Percentiles rank a stretch among this genome's conserved stretches.
phyloP scores from a whole-genome alignment of 2,888 invertebrate species.

The Barypeithes pellucidus region DNA sequence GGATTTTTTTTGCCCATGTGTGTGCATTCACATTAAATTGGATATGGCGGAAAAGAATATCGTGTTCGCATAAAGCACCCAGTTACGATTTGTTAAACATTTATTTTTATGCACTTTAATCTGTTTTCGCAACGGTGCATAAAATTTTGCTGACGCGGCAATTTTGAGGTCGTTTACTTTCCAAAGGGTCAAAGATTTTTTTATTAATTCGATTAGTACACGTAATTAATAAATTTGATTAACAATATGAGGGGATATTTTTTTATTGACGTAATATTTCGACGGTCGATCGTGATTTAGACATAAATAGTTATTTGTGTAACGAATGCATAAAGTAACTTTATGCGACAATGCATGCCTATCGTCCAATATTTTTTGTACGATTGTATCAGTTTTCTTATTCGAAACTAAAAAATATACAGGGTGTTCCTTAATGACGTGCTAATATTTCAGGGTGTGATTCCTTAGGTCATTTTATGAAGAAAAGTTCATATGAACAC shows the following conservation, averaged over 20 bases:
- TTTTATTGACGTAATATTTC: background rate
- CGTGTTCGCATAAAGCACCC: background rate
- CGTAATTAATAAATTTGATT: constrained; percentile 25
- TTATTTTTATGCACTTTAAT: constrained; percentile 29
- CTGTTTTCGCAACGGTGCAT: constrained; percentile 32
- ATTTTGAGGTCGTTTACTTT: constrained; percentile 31
- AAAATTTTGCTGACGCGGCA: constrained; percentile 34
- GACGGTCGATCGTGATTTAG: background rate
- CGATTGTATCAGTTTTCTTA: no score
- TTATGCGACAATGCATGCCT: no score
- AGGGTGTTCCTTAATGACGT: no score
- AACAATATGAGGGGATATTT: background rate
- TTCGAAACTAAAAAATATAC: no score
- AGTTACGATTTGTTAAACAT: constrained; percentile 16
- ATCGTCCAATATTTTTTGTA: no score
- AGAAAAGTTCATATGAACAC: no score
- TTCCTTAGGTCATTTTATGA: no score
- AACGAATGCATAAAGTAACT: no score
- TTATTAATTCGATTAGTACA: constrained; percentile 10
- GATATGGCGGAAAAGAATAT: constrained; percentile 26
- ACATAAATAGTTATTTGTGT: background rate
- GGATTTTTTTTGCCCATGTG: background rate
- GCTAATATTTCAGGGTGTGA: no score
- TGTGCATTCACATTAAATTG: background rate
- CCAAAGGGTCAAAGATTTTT: constrained; percentile 33